Base-by-base conservation (phyloP, 2,888 invertebrate species). In the Amphiduros pacificus region DNA sequence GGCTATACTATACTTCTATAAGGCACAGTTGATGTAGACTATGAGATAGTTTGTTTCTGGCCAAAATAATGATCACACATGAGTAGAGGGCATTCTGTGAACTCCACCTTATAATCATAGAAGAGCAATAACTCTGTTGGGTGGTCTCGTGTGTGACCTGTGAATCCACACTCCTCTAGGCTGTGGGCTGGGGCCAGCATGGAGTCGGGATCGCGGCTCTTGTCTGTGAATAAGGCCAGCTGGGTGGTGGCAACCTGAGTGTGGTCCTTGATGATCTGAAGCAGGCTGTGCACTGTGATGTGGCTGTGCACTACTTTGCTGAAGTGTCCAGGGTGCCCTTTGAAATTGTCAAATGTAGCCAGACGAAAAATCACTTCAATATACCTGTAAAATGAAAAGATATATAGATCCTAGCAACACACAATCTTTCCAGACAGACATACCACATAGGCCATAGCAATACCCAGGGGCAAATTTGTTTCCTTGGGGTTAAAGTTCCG, bases 31-130 rank as follows among this genome's bases (percentile, higher is more conserved):
- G n/a, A n/a, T n/a, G n/a, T n/a, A n/a, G n/a, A n/a, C n/a, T n/a
- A n/a, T n/a, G n/a, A n/a, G n/a, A n/a, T n/a, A n/a, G n/a, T n/a
- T n/a, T n/a, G n/a, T n/a, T 49, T 55, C 28, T 61, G 31, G 17
- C 59, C 75, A 69, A 80, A 78, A 61, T 79, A 80, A 64, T 79
- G 75, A 63, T 80, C 80, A 71, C 76, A 77, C 56, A 78, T 60
- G 5, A 80, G 65, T 17, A 80, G 58, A 6, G 80, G 78, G 61
- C 80, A 80, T 60, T 77, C 75, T 2, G 65, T 74, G 61, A 79
- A 79, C 62, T 79, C 78, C 17, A 77, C 76, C 54, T 72, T 74
- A 58, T 77, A 80, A 58, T 80, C 80, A 61, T 80, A 80, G 64
- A 69, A 79, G 49, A 80, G 62, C 1, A 70, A 60, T 14, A 74